These are phyloP conservation scores for Pipistrellus pygmaeus DNA, from an alignment of 2,797 vertebrate genomes.

Conservation along the genomic window DNA sequence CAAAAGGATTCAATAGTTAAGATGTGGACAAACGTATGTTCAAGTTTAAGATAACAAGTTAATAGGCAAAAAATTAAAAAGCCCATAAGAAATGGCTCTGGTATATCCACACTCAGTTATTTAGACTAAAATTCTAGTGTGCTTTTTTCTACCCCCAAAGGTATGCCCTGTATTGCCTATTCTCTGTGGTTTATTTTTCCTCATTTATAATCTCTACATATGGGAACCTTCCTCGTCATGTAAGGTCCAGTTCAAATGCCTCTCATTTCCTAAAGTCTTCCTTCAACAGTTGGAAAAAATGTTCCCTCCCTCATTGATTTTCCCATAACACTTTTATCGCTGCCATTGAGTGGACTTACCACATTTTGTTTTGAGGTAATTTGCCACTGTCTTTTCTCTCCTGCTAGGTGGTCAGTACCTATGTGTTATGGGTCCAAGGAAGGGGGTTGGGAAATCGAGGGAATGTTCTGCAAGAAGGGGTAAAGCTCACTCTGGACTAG, in stretches of 20 bases:
- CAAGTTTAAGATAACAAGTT: conserved; percentile 53
- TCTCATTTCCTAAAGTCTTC: conserved; percentile 48
- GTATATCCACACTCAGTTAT: background rate
- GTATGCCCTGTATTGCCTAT: background rate
- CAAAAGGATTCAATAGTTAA: conserved; percentile 84
- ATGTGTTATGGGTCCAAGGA: background rate
- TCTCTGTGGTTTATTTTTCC: conserved; percentile 13
- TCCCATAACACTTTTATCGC: background rate
- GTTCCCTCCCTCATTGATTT: background rate
- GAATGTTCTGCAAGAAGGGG: conserved; percentile 24
- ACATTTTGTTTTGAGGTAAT: background rate
- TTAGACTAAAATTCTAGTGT: background rate
- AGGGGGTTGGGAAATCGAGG: background rate
- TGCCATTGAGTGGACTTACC: background rate
- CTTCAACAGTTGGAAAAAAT: conserved; percentile 18
- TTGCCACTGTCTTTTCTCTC: background rate
- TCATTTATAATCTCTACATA: conserved; percentile 5
- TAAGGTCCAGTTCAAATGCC: conserved; percentile 30
- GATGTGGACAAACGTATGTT: background rate
- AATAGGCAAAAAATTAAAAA: conserved; percentile 30
- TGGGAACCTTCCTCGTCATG: conserved; percentile 48
- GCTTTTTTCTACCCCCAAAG: background rate
- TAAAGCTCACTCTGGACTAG: background rate
- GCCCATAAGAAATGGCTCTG: background rate
- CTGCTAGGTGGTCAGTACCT: background rate